Evolutionary conservation across 2,888 invertebrate genomes (phyloP), one percentile per base, ranked within the genome.

Genomic region (Napeogenes sylphis): DNA sequence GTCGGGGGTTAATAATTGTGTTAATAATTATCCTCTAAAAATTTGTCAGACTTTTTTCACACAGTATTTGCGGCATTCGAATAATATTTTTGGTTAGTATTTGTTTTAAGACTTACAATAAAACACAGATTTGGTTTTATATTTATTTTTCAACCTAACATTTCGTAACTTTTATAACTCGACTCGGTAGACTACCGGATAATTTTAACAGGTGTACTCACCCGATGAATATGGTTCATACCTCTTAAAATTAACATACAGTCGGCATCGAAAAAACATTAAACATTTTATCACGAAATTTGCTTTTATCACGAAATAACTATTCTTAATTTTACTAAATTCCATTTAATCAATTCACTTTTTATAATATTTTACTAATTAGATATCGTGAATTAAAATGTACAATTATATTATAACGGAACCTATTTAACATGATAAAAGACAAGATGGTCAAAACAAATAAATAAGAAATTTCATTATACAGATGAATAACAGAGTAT

Each of bases 81-180:
- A 6, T 42, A 42, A 12, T 3, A 12, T 42, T 42, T 42, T 42
- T 42, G 6, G 2, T 35, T 42, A 42, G 8, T 42, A 10, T 10
- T 42, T 4, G 38, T 38, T 38, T 38, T 45, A 45, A 21, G 56
- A 47, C 55, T 55, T 45, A n/a, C 63, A 87, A 79, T 84, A 63
- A 89, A 87, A 87, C 72, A 75, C 78, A 75, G 66, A 73, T 81
- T 78, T 71, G 76, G 80, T 80, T 88, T 85, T 83, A 82, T 75
- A 83, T 87, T 90, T 89, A 86, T 87, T 86, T 84, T 88, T 89
- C 90, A 90, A 90, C 87, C 90, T 90, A 90, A 90, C 90, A 90
- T 84, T 82, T 86, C 81, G 80, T 86, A 88, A 87, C 85, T 84
- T 80, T 83, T 79, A 82, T 86, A 88, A 88, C 85, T 85, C 80